These are phyloP conservation scores for Onychostruthus taczanowskii DNA, from an alignment of 2,113 vertebrate genomes.

Conservation along the genomic window DNA sequence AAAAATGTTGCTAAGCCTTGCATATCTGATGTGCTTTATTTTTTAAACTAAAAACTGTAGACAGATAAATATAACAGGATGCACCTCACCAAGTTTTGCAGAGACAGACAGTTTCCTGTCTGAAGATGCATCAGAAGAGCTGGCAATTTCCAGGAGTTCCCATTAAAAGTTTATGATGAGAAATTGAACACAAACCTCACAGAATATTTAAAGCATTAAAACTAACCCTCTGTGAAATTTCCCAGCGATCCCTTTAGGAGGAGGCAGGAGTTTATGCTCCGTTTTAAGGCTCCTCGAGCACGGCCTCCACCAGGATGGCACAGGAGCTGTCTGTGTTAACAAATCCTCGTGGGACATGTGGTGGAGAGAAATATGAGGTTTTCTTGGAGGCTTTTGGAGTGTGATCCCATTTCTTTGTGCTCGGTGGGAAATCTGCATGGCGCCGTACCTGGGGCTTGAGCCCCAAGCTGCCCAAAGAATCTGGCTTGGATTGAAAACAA, in stretches of 20 bases:
- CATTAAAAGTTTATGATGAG: constrained; percentile 62
- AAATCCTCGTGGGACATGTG: neutral
- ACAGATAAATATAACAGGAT: neutral
- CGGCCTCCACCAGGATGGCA: neutral
- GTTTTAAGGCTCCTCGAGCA: constrained; percentile 24
- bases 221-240: constrained; percentile 50
- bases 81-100: constrained; percentile 47
- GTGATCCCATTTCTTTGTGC: neutral
- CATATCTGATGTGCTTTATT: constrained; percentile 9
- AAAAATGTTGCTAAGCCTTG: constrained; percentile 30
- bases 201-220: constrained; percentile 52
- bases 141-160: constrained; percentile 30
- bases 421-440: rapidly evolving
- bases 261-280: constrained; percentile 47
- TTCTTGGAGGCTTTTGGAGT: neutral
- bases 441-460: rapidly evolving
- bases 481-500: neutral
- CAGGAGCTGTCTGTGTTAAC: neutral
- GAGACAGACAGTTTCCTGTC: constrained; percentile 37
- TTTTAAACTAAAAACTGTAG: neutral
- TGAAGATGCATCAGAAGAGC: constrained; percentile 6
- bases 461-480: neutral
- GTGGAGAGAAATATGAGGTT: neutral
- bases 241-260: neutral
- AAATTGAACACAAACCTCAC: constrained; percentile 32